phyloP scores from a whole-genome alignment of 2,113 vertebrate species.

The Monopterus albus region DNA sequence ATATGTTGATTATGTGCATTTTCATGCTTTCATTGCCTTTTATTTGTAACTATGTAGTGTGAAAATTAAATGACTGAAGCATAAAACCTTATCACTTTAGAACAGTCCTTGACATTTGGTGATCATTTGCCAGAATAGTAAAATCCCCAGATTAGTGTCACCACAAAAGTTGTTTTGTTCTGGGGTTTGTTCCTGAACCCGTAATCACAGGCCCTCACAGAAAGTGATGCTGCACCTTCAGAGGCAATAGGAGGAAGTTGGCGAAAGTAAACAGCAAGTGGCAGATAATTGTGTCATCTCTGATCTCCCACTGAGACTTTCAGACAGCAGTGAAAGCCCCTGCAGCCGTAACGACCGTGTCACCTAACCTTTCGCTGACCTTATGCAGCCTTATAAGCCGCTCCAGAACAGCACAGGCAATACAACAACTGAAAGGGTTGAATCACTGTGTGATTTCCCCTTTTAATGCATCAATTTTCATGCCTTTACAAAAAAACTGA shows the following conservation, averaged over 20 bases:
- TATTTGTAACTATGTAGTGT: neutral
- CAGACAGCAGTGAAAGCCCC: constrained; percentile 49
- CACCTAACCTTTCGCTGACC: constrained; percentile 44
- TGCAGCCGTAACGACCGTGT: constrained; percentile 4
- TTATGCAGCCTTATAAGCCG: neutral
- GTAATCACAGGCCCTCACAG: constrained; percentile 43
- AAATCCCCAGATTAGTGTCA: constrained; percentile 55
- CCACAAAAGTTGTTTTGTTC: constrained; percentile 54
- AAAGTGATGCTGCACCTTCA: constrained; percentile 35
- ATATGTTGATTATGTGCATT: too few species aligned
- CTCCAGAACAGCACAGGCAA: neutral
- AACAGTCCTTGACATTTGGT: constrained; percentile 12
- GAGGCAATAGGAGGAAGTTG: constrained; percentile 29
- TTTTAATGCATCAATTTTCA: too few species aligned
- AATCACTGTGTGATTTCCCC: too few species aligned
- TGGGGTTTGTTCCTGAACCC: constrained; percentile 42
- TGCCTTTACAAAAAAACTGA: too few species aligned
- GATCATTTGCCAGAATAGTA: constrained; percentile 46
- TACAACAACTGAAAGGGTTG: neutral
- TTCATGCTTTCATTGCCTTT: neutral
- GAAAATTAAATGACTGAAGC: neutral
- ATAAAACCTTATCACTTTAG: too few species aligned
- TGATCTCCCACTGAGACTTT: constrained; percentile 64
- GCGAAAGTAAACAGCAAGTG: constrained; percentile 38
- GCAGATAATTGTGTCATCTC: constrained; percentile 56